These are phyloP conservation scores for Nixonia krombeini DNA, from an alignment of 1,140 invertebrate genomes.

Conservation along the genomic window DNA sequence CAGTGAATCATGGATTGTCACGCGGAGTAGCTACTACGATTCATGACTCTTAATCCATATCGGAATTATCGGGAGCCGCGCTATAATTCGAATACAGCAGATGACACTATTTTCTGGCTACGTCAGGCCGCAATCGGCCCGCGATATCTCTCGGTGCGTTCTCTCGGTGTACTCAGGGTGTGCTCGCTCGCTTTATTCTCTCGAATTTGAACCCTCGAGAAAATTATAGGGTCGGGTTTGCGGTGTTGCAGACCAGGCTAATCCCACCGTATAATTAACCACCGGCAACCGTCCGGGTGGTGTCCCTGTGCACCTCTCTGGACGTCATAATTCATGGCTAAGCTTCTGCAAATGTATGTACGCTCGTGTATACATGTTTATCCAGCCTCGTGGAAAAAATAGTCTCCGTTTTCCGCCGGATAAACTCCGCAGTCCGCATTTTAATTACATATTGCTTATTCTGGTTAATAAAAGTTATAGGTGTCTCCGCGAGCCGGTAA, in stretches of 20 bases:
- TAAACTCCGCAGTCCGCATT: slow-evolving; percentile 3
- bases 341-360: slow-evolving; percentile 52
- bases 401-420: background rate
- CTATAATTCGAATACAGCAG: slow-evolving; percentile 18
- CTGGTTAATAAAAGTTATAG: slow-evolving; percentile 12
- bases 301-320: slow-evolving; percentile 32
- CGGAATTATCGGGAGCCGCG: slow-evolving; percentile 23
- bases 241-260: slow-evolving; percentile 55
- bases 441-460: slow-evolving; percentile 14
- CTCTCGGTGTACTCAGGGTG: too few relatives aligned
- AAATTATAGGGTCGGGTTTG: slow-evolving; percentile 66
- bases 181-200: slow-evolving; percentile 53
- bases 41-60: slow-evolving; percentile 30
- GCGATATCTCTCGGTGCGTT: slow-evolving; percentile 44
- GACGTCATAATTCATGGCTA: slow-evolving; percentile 57
- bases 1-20: background rate
- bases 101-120: slow-evolving; percentile 36
- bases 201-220: slow-evolving; percentile 63
- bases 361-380: slow-evolving; percentile 13
- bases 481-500: background rate
- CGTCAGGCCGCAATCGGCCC: slow-evolving; percentile 42
- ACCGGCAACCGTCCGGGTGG: slow-evolving; percentile 54
- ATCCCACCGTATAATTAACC: slow-evolving; percentile 69
- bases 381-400: slow-evolving; percentile 1
- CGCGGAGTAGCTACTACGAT: background rate